Conservation (phyloP, 2,888 invertebrate species). For the Monoplex corrugatus region DNA sequence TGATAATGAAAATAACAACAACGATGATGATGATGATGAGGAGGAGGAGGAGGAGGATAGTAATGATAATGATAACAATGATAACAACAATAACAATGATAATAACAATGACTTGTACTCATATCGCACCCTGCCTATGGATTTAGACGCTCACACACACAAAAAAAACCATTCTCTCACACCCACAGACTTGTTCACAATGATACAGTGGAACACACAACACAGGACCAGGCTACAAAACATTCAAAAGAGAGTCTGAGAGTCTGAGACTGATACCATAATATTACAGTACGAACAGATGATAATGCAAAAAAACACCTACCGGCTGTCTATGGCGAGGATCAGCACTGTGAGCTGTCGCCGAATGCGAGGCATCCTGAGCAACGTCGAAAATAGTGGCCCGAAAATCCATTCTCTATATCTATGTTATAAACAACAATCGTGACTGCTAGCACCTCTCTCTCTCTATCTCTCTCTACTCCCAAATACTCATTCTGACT, state of each 20-base stretch:
- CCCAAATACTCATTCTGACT: not conserved
- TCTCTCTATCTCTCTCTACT: not conserved
- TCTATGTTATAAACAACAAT: not conserved
- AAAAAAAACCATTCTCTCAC: not conserved
- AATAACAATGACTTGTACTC: too few relatives aligned
- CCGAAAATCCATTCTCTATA: constrained; percentile 45
- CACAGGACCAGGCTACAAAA: not conserved
- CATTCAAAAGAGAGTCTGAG: not conserved
- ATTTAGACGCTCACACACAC: not conserved
- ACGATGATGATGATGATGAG: not conserved
- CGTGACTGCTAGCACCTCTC: not conserved
- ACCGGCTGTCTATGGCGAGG: constrained; percentile 40
- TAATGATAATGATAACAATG: too few relatives aligned
- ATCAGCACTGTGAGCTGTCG: constrained; percentile 59
- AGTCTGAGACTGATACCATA: not conserved
- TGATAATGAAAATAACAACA: not conserved
- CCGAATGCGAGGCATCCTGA: constrained; percentile 70
- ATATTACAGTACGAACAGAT: not conserved
- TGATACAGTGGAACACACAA: not conserved
- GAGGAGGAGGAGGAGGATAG: not conserved
- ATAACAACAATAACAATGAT: too few relatives aligned
- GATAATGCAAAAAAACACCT: not conserved
- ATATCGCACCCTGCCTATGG: not conserved
- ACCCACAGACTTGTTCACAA: not conserved
- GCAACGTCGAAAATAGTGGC: constrained; percentile 70